Percentiles rank a stretch among this genome's conserved stretches.
Evolutionary conservation across 2,797 vertebrate genomes (phyloP).

Genomic region (Notolabrus celidotus): DNA sequence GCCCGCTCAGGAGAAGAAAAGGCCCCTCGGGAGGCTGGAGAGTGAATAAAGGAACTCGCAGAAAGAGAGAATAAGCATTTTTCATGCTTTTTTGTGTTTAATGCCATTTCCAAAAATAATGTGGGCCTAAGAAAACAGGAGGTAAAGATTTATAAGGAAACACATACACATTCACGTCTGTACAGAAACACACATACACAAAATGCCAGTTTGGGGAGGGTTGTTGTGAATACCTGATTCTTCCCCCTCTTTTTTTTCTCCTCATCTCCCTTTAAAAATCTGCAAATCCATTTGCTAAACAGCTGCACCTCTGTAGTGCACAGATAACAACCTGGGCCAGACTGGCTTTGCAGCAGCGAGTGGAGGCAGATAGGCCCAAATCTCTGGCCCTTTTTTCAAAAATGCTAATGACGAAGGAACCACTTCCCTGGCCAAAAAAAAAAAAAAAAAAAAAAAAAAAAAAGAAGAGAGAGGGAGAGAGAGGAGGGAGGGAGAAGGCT

Average conservation of each 20-base stretch:
- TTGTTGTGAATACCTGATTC: slow-evolving; percentile 98
- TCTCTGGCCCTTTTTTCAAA: slow-evolving; percentile 98
- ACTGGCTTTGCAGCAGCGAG: slow-evolving; percentile 97
- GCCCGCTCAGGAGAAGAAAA: slow-evolving; percentile 83
- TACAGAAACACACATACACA: slow-evolving; percentile 40
- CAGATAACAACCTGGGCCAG: slow-evolving; percentile 99
- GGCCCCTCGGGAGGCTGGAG: slow-evolving; percentile 93
- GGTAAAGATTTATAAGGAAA: slow-evolving; percentile 94
- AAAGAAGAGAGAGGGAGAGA: slow-evolving; percentile 13
- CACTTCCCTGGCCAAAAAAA: slow-evolving; percentile 96
- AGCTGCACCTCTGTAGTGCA: slow-evolving; percentile 99
- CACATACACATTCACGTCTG: slow-evolving; percentile 35
- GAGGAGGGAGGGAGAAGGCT: slow-evolving; percentile 83
- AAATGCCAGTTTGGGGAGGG: slow-evolving; percentile 89
- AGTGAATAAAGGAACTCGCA: slow-evolving; percentile 92
- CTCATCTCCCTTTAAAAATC: slow-evolving; percentile 99
- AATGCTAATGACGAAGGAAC: slow-evolving; percentile 99
- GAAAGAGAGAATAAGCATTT: slow-evolving; percentile 87
- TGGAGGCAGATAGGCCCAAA: slow-evolving; percentile 99
- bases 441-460: slow-evolving; percentile 40
- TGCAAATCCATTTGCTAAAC: slow-evolving; percentile 99
- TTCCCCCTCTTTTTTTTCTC: slow-evolving; percentile 91
- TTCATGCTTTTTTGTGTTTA: slow-evolving; percentile 86
- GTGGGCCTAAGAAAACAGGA: slow-evolving; percentile 89
- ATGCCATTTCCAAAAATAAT: slow-evolving; percentile 96